Conservation (phyloP, 2,888 invertebrate genomes). For the Hypomecis punctinalis region DNA sequence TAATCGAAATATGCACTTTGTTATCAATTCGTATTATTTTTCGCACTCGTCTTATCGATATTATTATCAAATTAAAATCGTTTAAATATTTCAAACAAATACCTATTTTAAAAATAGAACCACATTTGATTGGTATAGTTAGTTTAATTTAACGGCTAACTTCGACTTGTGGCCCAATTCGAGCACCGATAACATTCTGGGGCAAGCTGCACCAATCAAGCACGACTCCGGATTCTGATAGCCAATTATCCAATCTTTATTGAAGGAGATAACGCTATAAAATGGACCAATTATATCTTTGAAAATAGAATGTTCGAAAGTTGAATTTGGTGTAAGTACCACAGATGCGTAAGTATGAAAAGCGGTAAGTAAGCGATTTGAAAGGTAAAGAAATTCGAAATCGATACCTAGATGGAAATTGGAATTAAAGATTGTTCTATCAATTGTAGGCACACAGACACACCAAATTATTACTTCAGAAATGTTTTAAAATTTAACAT, state of each 20-base stretch:
- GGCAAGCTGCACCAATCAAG: constrained; percentile 24
- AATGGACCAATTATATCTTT: constrained; percentile 13
- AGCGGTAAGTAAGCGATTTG: too few species aligned
- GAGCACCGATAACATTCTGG: constrained; percentile 25
- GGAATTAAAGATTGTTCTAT: too few species aligned
- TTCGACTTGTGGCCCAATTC: constrained; percentile 21
- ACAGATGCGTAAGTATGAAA: background rate
- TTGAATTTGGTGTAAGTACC: background rate
- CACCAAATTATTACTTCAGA: too few species aligned
- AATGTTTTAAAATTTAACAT: too few species aligned
- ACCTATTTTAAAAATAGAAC: background rate
- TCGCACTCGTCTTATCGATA: too few species aligned
- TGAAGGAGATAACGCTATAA: constrained; percentile 20
- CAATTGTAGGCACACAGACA: too few species aligned
- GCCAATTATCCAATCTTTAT: constrained; percentile 29
- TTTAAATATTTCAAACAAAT: background rate
- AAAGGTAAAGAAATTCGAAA: too few species aligned
- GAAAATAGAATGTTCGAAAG: constrained; percentile 3
- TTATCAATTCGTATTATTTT: too few species aligned
- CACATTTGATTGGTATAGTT: constrained; percentile 36
- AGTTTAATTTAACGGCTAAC: constrained; percentile 22
- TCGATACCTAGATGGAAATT: too few species aligned
- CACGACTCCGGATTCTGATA: constrained; percentile 21
- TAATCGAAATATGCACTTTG: too few species aligned
- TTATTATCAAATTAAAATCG: too few species aligned